phyloP scores from a whole-genome alignment of 1,140 invertebrate species.

The Caenorhabditis inopinata region DNA sequence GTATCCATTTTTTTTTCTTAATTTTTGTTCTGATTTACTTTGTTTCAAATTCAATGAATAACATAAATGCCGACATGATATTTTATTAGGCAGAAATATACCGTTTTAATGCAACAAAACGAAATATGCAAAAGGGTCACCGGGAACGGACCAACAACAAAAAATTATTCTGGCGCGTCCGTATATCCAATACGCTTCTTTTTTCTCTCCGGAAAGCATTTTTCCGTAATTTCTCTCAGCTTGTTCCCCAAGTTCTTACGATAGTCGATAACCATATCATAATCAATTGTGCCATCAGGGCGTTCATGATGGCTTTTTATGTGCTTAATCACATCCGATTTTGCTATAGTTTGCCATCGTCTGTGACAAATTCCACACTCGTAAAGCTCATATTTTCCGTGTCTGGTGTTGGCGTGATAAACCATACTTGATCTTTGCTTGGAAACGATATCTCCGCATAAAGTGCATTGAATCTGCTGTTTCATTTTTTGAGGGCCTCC shows the following conservation, averaged over 20 bases:
- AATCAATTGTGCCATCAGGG: not conserved
- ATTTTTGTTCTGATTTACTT: too few relatives aligned
- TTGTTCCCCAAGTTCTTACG: constrained; percentile 22
- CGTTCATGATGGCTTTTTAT: not conserved
- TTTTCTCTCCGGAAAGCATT: constrained; percentile 29
- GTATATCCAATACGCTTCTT: constrained; percentile 4
- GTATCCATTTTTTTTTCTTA: too few relatives aligned
- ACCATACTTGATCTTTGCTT: constrained; percentile 47
- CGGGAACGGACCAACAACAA: too few relatives aligned
- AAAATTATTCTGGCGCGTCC: not conserved
- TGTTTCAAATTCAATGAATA: too few relatives aligned
- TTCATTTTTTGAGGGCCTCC: constrained; percentile 1
- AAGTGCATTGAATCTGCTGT: constrained; percentile 25
- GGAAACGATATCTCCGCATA: constrained; percentile 41
- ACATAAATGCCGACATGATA: too few relatives aligned
- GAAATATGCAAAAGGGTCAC: too few relatives aligned
- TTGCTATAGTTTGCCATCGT: constrained; percentile 37
- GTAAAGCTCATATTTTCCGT: constrained; percentile 29
- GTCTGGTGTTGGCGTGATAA: constrained; percentile 48
- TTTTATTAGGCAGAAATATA: too few relatives aligned
- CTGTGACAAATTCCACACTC: constrained; percentile 6
- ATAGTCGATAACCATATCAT: constrained; percentile 29
- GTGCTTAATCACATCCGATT: constrained; percentile 36
- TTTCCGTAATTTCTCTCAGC: constrained; percentile 7
- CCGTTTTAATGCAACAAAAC: too few relatives aligned